phyloP scores from a whole-genome alignment of 1,140 invertebrate species.

The Brachionus koreanus region DNA sequence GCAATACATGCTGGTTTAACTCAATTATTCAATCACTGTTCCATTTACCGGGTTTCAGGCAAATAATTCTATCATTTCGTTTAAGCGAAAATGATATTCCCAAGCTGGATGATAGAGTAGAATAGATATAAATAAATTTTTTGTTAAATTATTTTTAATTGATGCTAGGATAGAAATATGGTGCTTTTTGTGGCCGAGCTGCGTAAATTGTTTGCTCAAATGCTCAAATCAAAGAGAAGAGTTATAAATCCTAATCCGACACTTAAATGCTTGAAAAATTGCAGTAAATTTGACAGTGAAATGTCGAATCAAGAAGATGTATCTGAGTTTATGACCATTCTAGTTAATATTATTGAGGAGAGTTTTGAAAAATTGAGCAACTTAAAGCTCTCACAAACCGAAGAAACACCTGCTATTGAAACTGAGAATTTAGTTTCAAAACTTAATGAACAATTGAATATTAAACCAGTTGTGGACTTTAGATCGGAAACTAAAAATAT shows the following conservation, averaged over 20 bases:
- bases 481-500: neutral
- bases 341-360: conserved; percentile 37
- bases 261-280: conserved; percentile 48
- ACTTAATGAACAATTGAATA: neutral
- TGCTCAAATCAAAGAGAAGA: conserved; percentile 59
- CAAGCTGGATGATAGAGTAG: conserved; percentile 1
- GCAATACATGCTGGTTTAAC: conserved; percentile 64
- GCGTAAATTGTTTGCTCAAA: conserved; percentile 59
- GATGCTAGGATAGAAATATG: conserved; percentile 53
- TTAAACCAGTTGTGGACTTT: neutral
- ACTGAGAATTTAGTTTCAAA: neutral
- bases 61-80: conserved; percentile 59
- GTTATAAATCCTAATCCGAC: conserved; percentile 61
- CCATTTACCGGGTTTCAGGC: conserved; percentile 54
- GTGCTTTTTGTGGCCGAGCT: conserved; percentile 58
- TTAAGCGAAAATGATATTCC: neutral
- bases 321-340: conserved; percentile 33
- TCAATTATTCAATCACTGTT: conserved; percentile 59
- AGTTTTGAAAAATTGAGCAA: neutral
- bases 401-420: neutral
- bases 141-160: neutral
- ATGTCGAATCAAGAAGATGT: conserved; percentile 39
- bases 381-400: neutral
- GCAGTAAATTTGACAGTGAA: conserved; percentile 35
- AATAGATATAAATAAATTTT: neutral